Evolutionary conservation across 2,888 invertebrate species (phyloP), one percentile per base, ranked within the genome.

Genomic region (Brassicogethes aeneus): DNA sequence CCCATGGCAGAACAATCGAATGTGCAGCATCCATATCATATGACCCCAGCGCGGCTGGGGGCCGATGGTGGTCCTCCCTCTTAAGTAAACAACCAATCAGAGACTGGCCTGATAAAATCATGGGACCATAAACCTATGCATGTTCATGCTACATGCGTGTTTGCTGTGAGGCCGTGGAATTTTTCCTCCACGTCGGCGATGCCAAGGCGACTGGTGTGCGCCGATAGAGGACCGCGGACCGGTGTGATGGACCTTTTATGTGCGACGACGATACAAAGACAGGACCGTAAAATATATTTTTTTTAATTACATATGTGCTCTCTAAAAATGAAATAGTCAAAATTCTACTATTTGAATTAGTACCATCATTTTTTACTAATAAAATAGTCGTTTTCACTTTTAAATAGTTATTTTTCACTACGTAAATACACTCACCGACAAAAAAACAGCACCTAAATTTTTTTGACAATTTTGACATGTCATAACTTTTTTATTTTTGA

Each of bases 71-170:
- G 58, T 59, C 64, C 65, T 62, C 64, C 65, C 60, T 56, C 56
- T 58, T 66, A 55, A 56, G 65, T 64, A 66, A 67, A 67, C 64
- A 66, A 64, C 67, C 67, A 67, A 66, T 66, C 66, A 66, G 63
- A 60, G 62, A 60, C 60, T 60, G 55, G 64, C 57, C 61, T 62
- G 66, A 66, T 67, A 66, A 67, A 66, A 67, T 67, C 67, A 66
- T 66, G 66, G 65, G 61, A 65, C 65, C 66, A 64, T 65, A 64
- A 63, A 64, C 63, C 63, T 62, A 64, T 65, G 64, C 61, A 64
- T 63, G 63, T 63, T 62, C 61, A 59, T 61, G 57, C 55, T 61
- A 58, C 60, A 59, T 58, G 62, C 60, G 60, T 61, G 60, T 61
- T 60, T 61, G 56, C 57, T 44, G 42, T 44, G 42, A n/a, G n/a